Base-by-base conservation (phyloP, 2,113 vertebrate genomes). In the Helogale parvula region DNA sequence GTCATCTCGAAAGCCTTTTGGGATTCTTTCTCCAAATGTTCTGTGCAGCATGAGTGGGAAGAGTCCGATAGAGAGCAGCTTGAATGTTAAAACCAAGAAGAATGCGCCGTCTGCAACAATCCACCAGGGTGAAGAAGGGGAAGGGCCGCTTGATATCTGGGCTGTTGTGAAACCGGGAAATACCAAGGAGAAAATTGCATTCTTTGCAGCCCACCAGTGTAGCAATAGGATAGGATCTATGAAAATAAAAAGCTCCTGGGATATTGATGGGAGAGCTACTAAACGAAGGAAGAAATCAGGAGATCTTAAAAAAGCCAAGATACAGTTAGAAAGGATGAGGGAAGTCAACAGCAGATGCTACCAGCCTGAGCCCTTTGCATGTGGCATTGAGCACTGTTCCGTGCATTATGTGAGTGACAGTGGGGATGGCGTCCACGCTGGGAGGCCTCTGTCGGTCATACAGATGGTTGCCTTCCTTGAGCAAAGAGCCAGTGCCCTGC, bases 391-490 rank as follows among this genome's bases (percentile, higher is more conserved):
- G 94, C 98, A 98, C 90, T 99, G 99, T 27, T 99, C 99, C 8
- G 98, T 99, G 87, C 99, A 99, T 74, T 98, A 83, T 0, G 97
- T 93, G 4, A 77, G 69, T 0, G 98, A 99, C 8, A 31, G 29
- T 3, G 95, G 96, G 0, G 99, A 99, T 0, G 98, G 98, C 0
- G 35, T 97, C 0, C 98, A 97, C 96, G 97, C 98, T 0, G 98
- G 96, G 74, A 98, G 99, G 25, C 98, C 98, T 6, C 97, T 99
- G 23, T 99, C 99, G 0, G 99, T 99, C 33, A 99, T 99, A 14
- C 99, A 99, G 98, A 99, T 99, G 99, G 99, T 99, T 33, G 99
- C 99, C 2, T 99, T 99, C 47, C 98, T 99, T 66, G 99, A 99
- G 98, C 99, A 99, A 95, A 99, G 99, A 92, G 99, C 99, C 1